Percentiles rank a stretch among this genome's conserved stretches.
phyloP scores from a whole-genome alignment of 1,140 invertebrate species.

The Drosophila oshimai region DNA sequence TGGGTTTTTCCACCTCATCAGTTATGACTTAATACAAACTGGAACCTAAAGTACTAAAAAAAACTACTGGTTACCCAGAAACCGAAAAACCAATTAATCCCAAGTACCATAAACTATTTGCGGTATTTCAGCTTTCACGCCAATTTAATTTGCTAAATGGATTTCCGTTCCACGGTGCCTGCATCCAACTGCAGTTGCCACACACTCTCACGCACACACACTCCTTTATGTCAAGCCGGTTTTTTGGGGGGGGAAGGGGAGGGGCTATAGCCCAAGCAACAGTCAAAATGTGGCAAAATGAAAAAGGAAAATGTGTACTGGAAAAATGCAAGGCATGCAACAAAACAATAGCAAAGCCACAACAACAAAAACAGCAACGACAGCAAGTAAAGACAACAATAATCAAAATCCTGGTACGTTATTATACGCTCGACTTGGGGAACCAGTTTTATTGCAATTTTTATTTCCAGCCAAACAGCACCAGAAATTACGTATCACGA shows the following conservation, averaged over 20 bases:
- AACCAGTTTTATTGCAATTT: conserved; percentile 79
- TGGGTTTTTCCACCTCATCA: neutral
- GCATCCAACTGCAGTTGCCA: conserved; percentile 38
- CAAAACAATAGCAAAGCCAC: conserved; percentile 32
- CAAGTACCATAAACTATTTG: conserved; percentile 19
- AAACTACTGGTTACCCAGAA: neutral
- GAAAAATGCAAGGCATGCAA: conserved; percentile 59
- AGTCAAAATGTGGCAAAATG: conserved; percentile 62
- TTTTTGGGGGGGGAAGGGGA: conserved; percentile 12
- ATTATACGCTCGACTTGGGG: conserved; percentile 69
- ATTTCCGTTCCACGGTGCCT: conserved; percentile 28
- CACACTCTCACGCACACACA: conserved; percentile 12
- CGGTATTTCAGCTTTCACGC: conserved; percentile 22
- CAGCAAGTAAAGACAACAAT: conserved; percentile 29
- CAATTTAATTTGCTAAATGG: conserved; percentile 27
- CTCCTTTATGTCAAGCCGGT: conserved; percentile 58
- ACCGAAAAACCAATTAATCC: neutral
- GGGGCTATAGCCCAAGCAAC: conserved; percentile 33
- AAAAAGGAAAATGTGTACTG: conserved; percentile 52
- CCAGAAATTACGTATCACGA: conserved; percentile 80
- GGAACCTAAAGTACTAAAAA: no score
- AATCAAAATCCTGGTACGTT: conserved; percentile 68
- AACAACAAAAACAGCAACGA: conserved; percentile 9
- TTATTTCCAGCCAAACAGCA: conserved; percentile 56
- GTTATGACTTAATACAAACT: no score